These are phyloP conservation scores for Brenthis ino DNA, from an alignment of 2,888 invertebrate genomes.

Conservation along the genomic window DNA sequence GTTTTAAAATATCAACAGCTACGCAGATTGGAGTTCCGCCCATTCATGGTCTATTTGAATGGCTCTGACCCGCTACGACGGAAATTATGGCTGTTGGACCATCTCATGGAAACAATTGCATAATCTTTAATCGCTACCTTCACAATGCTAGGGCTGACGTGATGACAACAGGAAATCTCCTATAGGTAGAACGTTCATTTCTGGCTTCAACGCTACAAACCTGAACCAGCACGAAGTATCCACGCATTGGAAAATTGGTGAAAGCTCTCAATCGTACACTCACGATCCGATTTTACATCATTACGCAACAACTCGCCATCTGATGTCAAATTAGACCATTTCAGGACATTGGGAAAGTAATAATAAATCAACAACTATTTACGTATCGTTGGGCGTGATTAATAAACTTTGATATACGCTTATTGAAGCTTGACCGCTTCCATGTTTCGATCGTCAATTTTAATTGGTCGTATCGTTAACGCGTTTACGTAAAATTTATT, in stretches of 20 bases:
- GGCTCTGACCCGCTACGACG: conserved; percentile 48
- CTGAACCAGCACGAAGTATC: not conserved
- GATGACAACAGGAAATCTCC: conserved; percentile 22
- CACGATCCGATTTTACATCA: conserved; percentile 37
- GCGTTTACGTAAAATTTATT: conserved; percentile 43
- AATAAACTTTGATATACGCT: conserved; percentile 45
- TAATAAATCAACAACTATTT: conserved; percentile 64
- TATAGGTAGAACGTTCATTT: conserved; percentile 25
- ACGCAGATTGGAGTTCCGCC: conserved; percentile 55
- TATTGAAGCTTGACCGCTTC: conserved; percentile 42
- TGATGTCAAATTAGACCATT: conserved; percentile 68
- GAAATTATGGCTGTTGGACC: conserved; percentile 47
- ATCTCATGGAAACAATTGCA: conserved; percentile 47
- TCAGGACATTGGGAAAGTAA: conserved; percentile 68
- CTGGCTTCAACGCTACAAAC: conserved; percentile 16
- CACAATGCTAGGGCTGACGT: conserved; percentile 9
- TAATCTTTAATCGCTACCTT: conserved; percentile 39
- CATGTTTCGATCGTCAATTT: conserved; percentile 42
- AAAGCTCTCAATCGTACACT: not conserved
- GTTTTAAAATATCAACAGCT: conserved; percentile 48
- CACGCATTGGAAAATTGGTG: conserved; percentile 24
- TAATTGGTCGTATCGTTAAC: conserved; percentile 46
- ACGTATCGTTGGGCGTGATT: conserved; percentile 55
- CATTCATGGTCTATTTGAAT: conserved; percentile 53
- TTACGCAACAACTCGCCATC: conserved; percentile 44